A percentile compares a stretch with the other conserved stretches of the same genome.
Conservation (phyloP, 2,113 vertebrate genomes). For the Lipotes vexillifer region DNA sequence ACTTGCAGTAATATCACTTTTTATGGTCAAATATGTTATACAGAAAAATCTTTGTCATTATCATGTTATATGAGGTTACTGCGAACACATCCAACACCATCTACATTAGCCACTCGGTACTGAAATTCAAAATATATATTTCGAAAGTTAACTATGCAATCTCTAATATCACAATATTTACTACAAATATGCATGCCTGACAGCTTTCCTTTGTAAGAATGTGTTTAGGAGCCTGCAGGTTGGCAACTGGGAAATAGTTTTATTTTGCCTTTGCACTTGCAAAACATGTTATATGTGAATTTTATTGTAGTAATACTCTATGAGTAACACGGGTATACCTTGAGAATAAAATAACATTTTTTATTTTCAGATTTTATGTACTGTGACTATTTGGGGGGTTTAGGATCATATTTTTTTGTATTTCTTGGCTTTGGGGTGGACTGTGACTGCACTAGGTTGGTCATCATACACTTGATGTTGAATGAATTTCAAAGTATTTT, state of each 20-base stretch:
- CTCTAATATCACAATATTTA: neutral
- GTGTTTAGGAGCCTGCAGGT: neutral
- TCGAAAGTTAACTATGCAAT: neutral
- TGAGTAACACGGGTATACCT: neutral
- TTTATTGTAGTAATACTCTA: neutral
- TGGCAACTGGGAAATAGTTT: neutral
- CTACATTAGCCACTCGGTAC: neutral
- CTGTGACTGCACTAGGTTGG: neutral
- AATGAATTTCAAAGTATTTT: neutral
- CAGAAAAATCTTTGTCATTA: constrained; percentile 25
- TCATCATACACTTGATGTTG: neutral
- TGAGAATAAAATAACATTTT: neutral
- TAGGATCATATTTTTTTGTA: neutral
- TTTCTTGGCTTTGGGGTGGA: neutral
- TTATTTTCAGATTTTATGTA: neutral
- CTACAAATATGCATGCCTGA: neutral
- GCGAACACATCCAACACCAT: neutral
- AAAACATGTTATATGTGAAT: neutral
- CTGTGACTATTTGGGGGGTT: neutral
- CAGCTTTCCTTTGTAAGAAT: neutral
- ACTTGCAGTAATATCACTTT: constrained; percentile 50
- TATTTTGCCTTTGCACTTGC: neutral
- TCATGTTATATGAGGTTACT: constrained; percentile 13
- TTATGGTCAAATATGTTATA: neutral
- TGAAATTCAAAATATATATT: constrained; percentile 33